Evolutionary conservation across 2,797 vertebrate species (phyloP).

Genomic region (Syndactyla subalaris): DNA sequence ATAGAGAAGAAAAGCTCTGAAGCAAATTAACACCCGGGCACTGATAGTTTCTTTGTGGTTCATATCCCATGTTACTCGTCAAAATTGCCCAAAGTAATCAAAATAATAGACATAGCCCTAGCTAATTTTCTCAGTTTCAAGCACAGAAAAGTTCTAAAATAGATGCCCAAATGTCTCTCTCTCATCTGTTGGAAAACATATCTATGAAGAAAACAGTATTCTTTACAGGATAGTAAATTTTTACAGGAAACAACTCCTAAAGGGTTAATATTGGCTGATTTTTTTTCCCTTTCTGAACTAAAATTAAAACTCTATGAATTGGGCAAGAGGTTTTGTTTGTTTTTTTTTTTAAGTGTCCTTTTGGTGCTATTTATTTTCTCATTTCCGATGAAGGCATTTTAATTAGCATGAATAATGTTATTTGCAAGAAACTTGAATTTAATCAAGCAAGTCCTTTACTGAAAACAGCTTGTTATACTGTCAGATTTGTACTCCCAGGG

Average conservation of each 20-base stretch:
- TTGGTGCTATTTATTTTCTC: background rate
- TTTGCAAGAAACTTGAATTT: background rate
- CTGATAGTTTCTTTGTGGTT: background rate
- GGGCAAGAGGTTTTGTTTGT: fast-evolving
- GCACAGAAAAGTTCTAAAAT: background rate
- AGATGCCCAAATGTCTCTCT: background rate
- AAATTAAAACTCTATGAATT: background rate
- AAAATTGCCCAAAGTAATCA: background rate
- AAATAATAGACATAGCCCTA: background rate
- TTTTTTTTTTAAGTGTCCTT: background rate
- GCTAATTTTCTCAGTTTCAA: background rate
- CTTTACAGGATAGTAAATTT: background rate
- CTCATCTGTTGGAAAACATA: background rate
- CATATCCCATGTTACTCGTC: background rate
- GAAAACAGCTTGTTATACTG: background rate
- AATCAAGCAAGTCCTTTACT: background rate
- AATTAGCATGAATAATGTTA: background rate
- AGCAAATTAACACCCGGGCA: background rate
- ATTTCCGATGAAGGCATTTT: background rate
- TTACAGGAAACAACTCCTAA: background rate
- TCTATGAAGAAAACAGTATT: background rate
- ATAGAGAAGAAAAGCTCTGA: background rate
- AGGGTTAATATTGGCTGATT: background rate
- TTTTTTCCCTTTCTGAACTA: background rate
- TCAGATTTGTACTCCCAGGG: background rate